Conservation (phyloP, 2,797 vertebrate species). For the Centroberyx gerrardi region DNA sequence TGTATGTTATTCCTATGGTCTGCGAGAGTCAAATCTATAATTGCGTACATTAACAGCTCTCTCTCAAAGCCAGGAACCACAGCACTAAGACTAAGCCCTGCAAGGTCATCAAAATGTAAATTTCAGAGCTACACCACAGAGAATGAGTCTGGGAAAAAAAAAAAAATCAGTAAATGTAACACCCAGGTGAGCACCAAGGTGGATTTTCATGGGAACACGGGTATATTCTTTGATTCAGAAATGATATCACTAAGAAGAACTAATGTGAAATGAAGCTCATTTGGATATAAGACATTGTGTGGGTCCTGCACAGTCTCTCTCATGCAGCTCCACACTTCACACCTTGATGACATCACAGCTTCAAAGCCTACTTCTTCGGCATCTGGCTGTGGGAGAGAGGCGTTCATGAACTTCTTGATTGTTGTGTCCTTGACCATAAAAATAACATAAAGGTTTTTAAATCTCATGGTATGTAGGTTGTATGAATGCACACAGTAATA, state of each 20-base stretch:
- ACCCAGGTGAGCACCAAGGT: not conserved
- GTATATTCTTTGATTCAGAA: conserved; percentile 3
- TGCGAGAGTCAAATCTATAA: conserved; percentile 29
- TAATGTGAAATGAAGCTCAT: not conserved
- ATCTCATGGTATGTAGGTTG: too few relatives aligned
- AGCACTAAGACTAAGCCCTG: conserved; percentile 40
- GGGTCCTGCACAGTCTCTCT: too few relatives aligned
- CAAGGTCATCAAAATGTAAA: conserved; percentile 63
- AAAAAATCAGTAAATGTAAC: not conserved
- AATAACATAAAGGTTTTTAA: too few relatives aligned
- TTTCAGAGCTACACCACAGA: conserved; percentile 31
- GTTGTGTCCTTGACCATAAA: too few relatives aligned
- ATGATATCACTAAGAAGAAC: not conserved
- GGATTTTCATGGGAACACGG: too few relatives aligned
- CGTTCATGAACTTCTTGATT: too few relatives aligned
- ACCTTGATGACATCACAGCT: too few relatives aligned
- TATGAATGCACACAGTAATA: too few relatives aligned
- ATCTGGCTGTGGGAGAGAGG: too few relatives aligned
- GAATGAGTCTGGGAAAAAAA: conserved; percentile 15
- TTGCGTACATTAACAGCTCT: conserved; percentile 28
- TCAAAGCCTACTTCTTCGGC: too few relatives aligned
- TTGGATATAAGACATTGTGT: not conserved
- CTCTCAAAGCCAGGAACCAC: conserved; percentile 25
- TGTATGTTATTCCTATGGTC: not conserved
- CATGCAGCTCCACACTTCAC: too few relatives aligned